Conservation (phyloP, 1,140 invertebrate genomes). For the Polyergus mexicanus region DNA sequence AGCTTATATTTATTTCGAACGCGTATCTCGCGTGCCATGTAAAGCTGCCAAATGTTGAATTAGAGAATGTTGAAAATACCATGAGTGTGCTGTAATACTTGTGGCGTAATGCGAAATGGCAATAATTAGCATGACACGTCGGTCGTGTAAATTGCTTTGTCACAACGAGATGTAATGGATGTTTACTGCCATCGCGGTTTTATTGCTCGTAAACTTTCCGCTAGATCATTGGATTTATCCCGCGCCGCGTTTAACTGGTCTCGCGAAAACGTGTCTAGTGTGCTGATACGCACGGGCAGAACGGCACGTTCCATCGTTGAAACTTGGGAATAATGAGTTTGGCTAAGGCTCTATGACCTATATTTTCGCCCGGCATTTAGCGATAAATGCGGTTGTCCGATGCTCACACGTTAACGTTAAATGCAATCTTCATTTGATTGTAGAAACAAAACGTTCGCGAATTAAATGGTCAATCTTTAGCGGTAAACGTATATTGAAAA, state of each 20-base stretch:
- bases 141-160: conserved; percentile 59
- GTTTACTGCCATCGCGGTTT: conserved; percentile 49
- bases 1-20: conserved; percentile 19
- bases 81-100: no score
- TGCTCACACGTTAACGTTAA: neutral
- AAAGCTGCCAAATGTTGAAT: conserved; percentile 6
- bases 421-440: neutral
- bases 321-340: conserved; percentile 54
- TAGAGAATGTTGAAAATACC: conserved; percentile 18
- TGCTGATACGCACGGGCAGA: conserved; percentile 32
- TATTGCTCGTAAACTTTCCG: conserved; percentile 45
- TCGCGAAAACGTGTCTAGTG: conserved; percentile 28
- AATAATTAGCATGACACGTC: conserved; percentile 55
- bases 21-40: neutral
- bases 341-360: conserved; percentile 30
- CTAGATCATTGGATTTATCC: conserved; percentile 46
- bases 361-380: conserved; percentile 18
- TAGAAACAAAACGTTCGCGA: neutral
- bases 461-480: neutral
- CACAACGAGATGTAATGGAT: conserved; percentile 63
- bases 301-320: conserved; percentile 47
- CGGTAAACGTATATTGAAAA: neutral
- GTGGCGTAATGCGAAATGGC: neutral
- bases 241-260: neutral
- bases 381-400: neutral